phyloP scores from a whole-genome alignment of 2,797 vertebrate species.

The Lithobates sylvaticus region DNA sequence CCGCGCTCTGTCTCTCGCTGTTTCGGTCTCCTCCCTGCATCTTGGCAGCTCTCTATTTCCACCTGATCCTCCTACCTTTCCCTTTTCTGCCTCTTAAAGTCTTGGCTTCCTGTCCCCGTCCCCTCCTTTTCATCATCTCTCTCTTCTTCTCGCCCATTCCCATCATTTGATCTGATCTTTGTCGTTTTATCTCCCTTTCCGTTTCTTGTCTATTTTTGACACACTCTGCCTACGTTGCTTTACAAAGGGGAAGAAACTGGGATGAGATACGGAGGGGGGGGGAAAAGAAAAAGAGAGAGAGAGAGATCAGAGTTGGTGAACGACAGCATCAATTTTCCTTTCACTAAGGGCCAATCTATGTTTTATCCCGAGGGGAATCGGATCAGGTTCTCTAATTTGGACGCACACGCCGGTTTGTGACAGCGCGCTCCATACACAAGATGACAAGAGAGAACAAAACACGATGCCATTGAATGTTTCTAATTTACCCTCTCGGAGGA shows the following conservation, averaged over 20 bases:
- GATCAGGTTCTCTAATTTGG: slow-evolving; percentile 25
- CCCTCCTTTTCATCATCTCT: slow-evolving; percentile 44
- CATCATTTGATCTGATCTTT: slow-evolving; percentile 53
- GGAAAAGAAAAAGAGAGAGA: not conserved
- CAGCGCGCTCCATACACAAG: slow-evolving; percentile 1
- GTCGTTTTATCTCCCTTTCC: slow-evolving; percentile 43
- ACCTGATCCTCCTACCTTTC: slow-evolving; percentile 14
- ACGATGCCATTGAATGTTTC: not conserved
- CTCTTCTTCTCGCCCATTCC: slow-evolving; percentile 29
- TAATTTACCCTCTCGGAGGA: not conserved
- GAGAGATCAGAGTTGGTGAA: slow-evolving; percentile 9
- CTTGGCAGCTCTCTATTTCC: slow-evolving; percentile 26
- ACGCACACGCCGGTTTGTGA: not conserved
- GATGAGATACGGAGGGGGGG: slow-evolving; percentile 6
- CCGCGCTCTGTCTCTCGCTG: slow-evolving; percentile 1
- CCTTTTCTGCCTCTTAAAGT: not conserved
- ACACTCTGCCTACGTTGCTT: slow-evolving; percentile 35
- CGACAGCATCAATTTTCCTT: slow-evolving; percentile 45
- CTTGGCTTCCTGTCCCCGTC: slow-evolving; percentile 15
- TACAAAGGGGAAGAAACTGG: slow-evolving; percentile 39
- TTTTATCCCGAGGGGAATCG: slow-evolving; percentile 19
- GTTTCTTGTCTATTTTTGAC: slow-evolving; percentile 60
- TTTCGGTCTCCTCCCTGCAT: slow-evolving; percentile 34
- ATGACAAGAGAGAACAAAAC: not conserved
- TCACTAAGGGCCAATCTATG: slow-evolving; percentile 21